These are phyloP conservation scores for Sorex fumeus DNA, from an alignment of 2,113 vertebrate species.

Conservation along the genomic window DNA sequence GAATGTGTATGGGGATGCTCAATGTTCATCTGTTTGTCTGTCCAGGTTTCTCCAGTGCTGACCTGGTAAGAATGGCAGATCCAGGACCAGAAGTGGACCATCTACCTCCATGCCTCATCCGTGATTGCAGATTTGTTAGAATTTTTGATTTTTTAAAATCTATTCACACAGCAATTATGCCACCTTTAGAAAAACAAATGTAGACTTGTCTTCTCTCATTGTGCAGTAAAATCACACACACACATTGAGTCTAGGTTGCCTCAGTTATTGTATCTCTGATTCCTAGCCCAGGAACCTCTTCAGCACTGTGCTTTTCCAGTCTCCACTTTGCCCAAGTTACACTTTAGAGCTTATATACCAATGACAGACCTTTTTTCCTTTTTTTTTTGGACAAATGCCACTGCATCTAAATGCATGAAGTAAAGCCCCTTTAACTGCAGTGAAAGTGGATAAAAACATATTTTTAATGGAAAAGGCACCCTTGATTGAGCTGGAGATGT, in stretches of 20 bases:
- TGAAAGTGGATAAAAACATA: neutral
- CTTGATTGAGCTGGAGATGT: neutral
- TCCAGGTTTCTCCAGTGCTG: too few relatives aligned
- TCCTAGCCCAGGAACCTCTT: neutral
- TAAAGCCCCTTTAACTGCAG: neutral
- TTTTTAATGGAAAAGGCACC: neutral
- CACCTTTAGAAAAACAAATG: conserved; percentile 13
- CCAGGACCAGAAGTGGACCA: too few relatives aligned
- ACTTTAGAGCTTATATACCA: neutral
- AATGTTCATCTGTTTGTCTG: fast-evolving
- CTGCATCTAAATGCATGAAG: conserved; percentile 20
- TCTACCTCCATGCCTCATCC: neutral
- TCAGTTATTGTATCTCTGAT: neutral
- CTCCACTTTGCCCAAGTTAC: too few relatives aligned
- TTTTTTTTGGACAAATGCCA: neutral
- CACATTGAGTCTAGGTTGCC: neutral
- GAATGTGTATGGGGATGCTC: neutral
- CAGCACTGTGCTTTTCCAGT: neutral
- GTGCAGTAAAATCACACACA: neutral
- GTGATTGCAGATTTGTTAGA: neutral
- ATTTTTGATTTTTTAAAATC: neutral
- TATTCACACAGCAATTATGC: neutral
- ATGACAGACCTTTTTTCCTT: neutral
- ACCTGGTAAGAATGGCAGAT: neutral
- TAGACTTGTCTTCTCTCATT: neutral